Evolutionary conservation across 2,797 vertebrate genomes (phyloP).

Genomic region (Syngnathus acus): DNA sequence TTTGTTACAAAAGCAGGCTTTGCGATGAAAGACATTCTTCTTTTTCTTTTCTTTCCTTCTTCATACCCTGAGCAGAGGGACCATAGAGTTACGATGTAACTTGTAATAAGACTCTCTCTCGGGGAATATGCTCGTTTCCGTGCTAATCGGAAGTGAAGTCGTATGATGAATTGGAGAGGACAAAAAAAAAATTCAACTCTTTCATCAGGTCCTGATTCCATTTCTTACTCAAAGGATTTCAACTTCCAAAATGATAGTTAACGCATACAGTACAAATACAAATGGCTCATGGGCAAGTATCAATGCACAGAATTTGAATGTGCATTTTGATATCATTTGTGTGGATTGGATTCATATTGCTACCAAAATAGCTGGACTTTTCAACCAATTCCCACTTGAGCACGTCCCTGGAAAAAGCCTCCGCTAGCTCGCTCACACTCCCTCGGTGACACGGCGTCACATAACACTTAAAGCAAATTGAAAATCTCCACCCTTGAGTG

Average conservation of each 20-base stretch:
- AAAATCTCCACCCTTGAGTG: slow-evolving; percentile 3
- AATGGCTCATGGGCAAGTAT: neutral
- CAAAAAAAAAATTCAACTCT: slow-evolving; percentile 21
- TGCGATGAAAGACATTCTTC: slow-evolving; percentile 46
- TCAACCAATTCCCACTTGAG: neutral
- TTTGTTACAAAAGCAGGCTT: slow-evolving; percentile 29
- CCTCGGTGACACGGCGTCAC: neutral
- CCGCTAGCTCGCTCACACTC: neutral
- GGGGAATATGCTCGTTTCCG: slow-evolving; percentile 55
- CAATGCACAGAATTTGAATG: too few species aligned
- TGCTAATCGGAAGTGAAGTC: slow-evolving; percentile 54
- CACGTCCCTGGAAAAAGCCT: neutral
- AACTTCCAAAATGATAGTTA: too few species aligned
- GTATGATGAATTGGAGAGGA: slow-evolving; percentile 12
- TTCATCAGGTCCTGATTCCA: too few species aligned
- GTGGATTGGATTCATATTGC: too few species aligned
- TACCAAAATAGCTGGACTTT: neutral
- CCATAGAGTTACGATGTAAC: slow-evolving; percentile 16
- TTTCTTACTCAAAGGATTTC: too few species aligned
- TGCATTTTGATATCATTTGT: too few species aligned
- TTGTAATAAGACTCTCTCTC: slow-evolving; percentile 57
- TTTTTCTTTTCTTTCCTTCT: neutral
- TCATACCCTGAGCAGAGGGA: slow-evolving; percentile 34
- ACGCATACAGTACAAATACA: too few species aligned
- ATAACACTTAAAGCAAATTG: neutral